phyloP scores from a whole-genome alignment of 2,113 vertebrate species.

The Sphyrna mokarran region DNA sequence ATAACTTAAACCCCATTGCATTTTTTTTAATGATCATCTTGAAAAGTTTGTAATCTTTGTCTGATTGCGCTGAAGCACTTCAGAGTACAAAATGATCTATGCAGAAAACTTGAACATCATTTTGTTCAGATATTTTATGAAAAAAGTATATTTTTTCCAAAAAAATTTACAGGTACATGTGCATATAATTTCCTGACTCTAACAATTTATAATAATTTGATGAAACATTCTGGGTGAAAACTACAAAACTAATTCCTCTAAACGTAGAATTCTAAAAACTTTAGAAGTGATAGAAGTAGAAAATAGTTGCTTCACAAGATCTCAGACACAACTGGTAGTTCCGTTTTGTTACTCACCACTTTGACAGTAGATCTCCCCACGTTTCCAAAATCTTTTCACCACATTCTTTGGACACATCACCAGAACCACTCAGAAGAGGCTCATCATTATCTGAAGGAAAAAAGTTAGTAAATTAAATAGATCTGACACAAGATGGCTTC shows the following conservation, averaged over 20 bases:
- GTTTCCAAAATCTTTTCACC: conserved; percentile 97
- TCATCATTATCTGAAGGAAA: conserved; percentile 84
- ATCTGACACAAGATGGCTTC: not conserved
- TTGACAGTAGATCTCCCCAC: conserved; percentile 93
- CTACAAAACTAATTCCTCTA: conserved; percentile 38
- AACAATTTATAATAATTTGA: conserved; percentile 50
- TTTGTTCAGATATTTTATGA: no score
- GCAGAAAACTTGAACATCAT: no score
- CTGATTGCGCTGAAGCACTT: no score
- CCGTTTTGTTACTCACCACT: conserved; percentile 71
- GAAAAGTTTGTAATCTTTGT: no score
- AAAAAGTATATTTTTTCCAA: no score
- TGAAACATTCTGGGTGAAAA: conserved; percentile 43
- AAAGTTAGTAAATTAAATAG: conserved; percentile 27
- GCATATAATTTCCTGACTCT: conserved; percentile 46
- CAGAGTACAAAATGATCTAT: no score
- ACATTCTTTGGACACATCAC: conserved; percentile 97
- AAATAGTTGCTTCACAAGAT: not conserved
- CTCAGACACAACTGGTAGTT: conserved; percentile 17
- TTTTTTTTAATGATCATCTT: no score
- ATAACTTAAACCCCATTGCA: no score
- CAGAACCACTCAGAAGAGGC: conserved; percentile 89
- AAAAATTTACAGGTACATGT: no score
- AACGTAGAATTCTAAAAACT: not conserved
- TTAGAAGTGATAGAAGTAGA: not conserved